Percentiles rank a stretch among this genome's conserved stretches.
Conservation (phyloP, 2,888 invertebrate genomes). For the Gortyna flavago region DNA sequence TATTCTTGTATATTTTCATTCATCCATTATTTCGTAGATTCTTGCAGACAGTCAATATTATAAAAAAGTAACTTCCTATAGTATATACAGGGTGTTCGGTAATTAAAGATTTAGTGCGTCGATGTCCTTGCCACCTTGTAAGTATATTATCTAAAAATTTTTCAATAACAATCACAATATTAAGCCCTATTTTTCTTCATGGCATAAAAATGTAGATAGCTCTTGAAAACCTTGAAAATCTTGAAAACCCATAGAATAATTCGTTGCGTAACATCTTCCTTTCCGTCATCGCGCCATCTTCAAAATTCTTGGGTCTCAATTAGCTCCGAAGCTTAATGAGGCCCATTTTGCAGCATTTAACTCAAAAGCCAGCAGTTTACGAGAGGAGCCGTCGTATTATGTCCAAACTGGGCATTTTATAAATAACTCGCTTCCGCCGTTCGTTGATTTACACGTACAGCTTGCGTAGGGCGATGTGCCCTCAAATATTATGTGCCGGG, state of each 20-base stretch:
- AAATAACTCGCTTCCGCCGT: conserved; percentile 59
- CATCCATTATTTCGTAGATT: neutral
- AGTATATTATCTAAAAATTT: neutral
- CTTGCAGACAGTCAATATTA: neutral
- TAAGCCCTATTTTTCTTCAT: neutral
- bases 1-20: neutral
- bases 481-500: conserved; percentile 51
- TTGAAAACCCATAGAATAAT: neutral
- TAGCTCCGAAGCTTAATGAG: conserved; percentile 52
- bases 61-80: neutral
- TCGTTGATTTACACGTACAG: conserved; percentile 54
- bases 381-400: conserved; percentile 49
- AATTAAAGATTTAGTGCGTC: too few species aligned
- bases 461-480: conserved; percentile 56
- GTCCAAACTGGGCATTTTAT: conserved; percentile 57
- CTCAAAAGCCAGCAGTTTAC: conserved; percentile 44
- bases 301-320: conserved; percentile 56
- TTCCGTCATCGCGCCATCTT: neutral
- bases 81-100: too few species aligned
- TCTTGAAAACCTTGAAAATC: neutral
- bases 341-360: conserved; percentile 45
- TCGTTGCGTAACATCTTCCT: conserved; percentile 9
- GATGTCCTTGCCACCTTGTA: too few species aligned
- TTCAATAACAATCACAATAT: neutral
- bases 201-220: neutral